Base-by-base conservation (phyloP, 2,797 vertebrate species). In the Discoglossus pictus region DNA sequence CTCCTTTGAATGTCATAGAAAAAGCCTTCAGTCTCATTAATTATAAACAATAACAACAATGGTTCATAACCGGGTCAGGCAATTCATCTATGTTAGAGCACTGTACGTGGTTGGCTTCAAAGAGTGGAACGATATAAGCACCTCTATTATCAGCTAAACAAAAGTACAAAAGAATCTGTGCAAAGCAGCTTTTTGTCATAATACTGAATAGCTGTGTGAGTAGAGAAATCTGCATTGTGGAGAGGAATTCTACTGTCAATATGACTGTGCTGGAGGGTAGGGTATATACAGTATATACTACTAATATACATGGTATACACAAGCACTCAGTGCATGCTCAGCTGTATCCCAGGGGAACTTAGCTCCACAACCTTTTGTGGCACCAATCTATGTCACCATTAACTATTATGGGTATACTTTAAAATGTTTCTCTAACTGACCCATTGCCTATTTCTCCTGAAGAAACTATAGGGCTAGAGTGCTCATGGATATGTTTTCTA, bases 31-130 rank as follows among this genome's bases (percentile, higher is more conserved):
- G 54, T 55, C 66, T 69, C 42, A 18, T 69, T 69, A 69, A 69
- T 69, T 69, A 69, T 61, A 62, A 61, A 51, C 50, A 55, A 69
- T 61, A 54, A 69, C 58, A 62, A 69, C 66, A 69, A 69, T 69
- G 66, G 58, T 69, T 69, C 58, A 69, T 69, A 69, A 69, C 50
- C 50, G 13, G 66, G 66, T 69, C 66, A 62, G 58, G 42, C 58
- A 69, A 62, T 69, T 55, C 58, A 69, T 69, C 66, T 61, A 31
- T 39, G 34, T 48, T 69, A 68, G 15, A 69, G 48, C 48, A 55
- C 58, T 55, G 59, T 69, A 61, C 50, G 47, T 55, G 21, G 42
- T 17, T 44, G 50, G 50, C 58, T 69, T 69, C 58, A 62, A 69
- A 62, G 66, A 69, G 58, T 55, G 54, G 42, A 69, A 67, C 59